Percentiles rank a stretch among this genome's conserved stretches.
These are phyloP conservation scores for Amblyopsis hoosieri DNA, from an alignment of 2,797 vertebrate genomes.

Conservation along the genomic window DNA sequence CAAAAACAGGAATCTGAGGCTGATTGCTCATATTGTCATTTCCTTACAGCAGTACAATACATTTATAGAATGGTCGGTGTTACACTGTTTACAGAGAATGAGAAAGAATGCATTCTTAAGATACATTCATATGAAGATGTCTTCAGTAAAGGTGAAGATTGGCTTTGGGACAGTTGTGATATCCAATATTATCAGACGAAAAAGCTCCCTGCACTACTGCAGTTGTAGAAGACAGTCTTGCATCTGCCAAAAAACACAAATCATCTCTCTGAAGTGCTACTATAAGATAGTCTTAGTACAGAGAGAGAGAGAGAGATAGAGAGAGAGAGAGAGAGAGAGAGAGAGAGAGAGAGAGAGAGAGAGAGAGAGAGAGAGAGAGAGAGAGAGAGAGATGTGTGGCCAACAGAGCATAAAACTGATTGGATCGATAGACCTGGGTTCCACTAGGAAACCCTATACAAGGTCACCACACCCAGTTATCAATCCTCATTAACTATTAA, in stretches of 20 bases:
- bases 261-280: constrained; percentile 34
- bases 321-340: constrained; percentile 9
- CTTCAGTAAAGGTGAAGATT: background rate
- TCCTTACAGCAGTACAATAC: constrained; percentile 55
- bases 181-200: too few species aligned
- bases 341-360: constrained; percentile 24
- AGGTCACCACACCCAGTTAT: constrained; percentile 75
- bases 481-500: constrained; percentile 84
- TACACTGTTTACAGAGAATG: constrained; percentile 10
- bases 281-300: constrained; percentile 24
- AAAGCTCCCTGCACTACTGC: background rate
- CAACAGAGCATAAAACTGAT: constrained; percentile 67
- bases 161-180: background rate
- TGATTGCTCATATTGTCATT: constrained; percentile 65
- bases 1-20: constrained; percentile 71
- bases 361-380: constrained; percentile 24
- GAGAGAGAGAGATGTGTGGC: constrained; percentile 50
- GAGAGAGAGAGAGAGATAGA: constrained; percentile 30
- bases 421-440: constrained; percentile 75
- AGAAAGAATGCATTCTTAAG: too few species aligned
- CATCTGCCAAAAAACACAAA: constrained; percentile 28
- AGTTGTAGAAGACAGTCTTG: background rate
- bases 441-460: constrained; percentile 75
- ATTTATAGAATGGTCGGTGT: constrained; percentile 37
- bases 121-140: too few species aligned